Conservation (phyloP, 2,888 invertebrate genomes). For the Thymelicus lineola region DNA sequence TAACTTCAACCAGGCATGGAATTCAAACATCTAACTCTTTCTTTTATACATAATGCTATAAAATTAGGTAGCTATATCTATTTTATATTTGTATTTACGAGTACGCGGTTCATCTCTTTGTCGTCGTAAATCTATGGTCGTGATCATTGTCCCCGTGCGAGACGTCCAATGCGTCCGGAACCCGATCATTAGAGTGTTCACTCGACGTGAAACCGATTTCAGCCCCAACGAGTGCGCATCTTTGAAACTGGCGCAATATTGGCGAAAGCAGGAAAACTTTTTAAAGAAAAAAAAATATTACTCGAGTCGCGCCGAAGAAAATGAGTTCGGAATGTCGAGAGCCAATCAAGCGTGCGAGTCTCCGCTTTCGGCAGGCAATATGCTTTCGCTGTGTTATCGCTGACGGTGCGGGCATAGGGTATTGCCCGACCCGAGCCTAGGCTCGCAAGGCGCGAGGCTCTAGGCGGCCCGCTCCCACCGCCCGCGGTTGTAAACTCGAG, state of each 20-base stretch:
- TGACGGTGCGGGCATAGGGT: constrained; percentile 52
- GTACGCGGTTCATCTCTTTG: neutral
- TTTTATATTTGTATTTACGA: neutral
- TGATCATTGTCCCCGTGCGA: constrained; percentile 49
- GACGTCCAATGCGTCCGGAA: constrained; percentile 70
- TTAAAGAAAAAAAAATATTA: constrained; percentile 74
- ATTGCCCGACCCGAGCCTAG: constrained; percentile 55
- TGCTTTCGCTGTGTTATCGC: constrained; percentile 71
- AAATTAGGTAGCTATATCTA: no score
- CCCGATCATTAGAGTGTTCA: constrained; percentile 84
- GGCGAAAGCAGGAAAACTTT: constrained; percentile 82
- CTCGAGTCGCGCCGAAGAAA: constrained; percentile 70
- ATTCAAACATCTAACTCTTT: no score
- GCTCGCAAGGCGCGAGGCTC: constrained; percentile 46
- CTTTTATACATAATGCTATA: no score
- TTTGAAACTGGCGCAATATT: constrained; percentile 82
- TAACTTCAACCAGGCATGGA: no score
- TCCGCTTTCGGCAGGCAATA: constrained; percentile 71
- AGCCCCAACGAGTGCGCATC: constrained; percentile 72
- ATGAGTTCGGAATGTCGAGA: constrained; percentile 76
- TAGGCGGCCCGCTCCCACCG: constrained; percentile 47
- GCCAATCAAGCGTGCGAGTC: constrained; percentile 77
- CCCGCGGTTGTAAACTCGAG: constrained; percentile 74
- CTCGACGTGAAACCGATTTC: constrained; percentile 83
- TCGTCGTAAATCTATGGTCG: constrained; percentile 22